Base-by-base conservation (phyloP, 2,888 invertebrate genomes). In the Diabrotica balteata region DNA sequence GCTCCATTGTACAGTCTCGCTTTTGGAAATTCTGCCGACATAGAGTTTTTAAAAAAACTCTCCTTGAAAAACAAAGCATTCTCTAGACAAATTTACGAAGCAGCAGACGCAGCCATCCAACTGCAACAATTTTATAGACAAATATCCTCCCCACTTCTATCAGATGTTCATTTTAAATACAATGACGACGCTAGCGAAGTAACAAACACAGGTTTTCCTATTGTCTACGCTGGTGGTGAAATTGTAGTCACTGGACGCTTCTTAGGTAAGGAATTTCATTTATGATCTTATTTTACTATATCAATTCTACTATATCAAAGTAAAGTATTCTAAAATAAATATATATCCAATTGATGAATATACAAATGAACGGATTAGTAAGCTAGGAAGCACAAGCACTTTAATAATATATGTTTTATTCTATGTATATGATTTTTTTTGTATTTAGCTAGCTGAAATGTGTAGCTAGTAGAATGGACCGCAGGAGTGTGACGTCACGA, bases 31-130 rank as follows among this genome's bases (percentile, higher is more conserved):
- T 88, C 87, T 68, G 90, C 90, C 0, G 89, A 91, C 80, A 87
- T 88, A 74, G 81, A 85, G 32, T 89, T 91, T 80, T 81, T 92
- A 17, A 87, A 88, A 75, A 87, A 88, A 77, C 78, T 92, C 52
- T 87, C 91, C 0, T 83, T 88, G 6, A 86, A 87, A 67, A 91
- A 90, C 81, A 84, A 84, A 9, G 92, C 90, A 4, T 89, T 90
- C 80, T 88, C 89, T 76, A 84, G 90, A 4, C 88, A 89, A 80
- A 90, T 92, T 72, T 91, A 91, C 81, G 90, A 89, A 78, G 89
- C 88, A 43, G 85, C 89, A 0, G 90, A 90, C 80, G 89, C 90
- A 3, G 86, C 87, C 66, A 81, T 88, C 50, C 91, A 91, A 79
- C 83, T 92, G 58, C 84, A 86, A 51, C 87, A 88, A 78, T 90